Evolutionary conservation across 1,140 invertebrate genomes (phyloP).

Genomic region (Heliconius melpomene): DNA sequence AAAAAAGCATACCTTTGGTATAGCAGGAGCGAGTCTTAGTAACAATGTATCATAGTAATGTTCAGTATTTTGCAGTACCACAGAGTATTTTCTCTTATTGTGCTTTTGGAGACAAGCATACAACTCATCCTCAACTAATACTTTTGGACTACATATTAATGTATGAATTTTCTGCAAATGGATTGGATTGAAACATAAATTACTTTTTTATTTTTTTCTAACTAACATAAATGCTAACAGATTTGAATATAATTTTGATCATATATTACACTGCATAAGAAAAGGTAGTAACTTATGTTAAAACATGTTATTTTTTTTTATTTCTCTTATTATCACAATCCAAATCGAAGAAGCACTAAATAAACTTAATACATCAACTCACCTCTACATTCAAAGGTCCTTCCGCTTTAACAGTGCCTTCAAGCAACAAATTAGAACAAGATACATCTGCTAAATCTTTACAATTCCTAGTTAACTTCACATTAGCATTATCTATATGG

Average conservation of each 20-base stretch:
- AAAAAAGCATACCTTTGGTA: constrained; percentile 85
- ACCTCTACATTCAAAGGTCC: constrained; percentile 90
- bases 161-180: constrained; percentile 86
- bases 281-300: no score
- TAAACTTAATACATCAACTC: constrained; percentile 30
- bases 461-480: constrained; percentile 53
- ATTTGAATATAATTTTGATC: no score
- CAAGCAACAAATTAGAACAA: constrained; percentile 73
- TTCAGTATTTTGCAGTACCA: constrained; percentile 33
- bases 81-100: constrained; percentile 60
- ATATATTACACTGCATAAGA: no score
- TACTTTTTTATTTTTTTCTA: no score
- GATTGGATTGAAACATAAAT: no score
- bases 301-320: no score
- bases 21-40: constrained; percentile 84
- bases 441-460: constrained; percentile 86
- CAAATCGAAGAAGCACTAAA: background rate
- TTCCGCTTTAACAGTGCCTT: constrained; percentile 88
- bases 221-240: no score
- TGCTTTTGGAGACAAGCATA: constrained; percentile 82
- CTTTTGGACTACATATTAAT: constrained; percentile 85
- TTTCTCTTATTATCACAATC: background rate
- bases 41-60: constrained; percentile 67
- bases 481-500: constrained; percentile 82
- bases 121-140: constrained; percentile 85